Evolutionary conservation across 2,888 invertebrate genomes (phyloP), one percentile per base, ranked within the genome.

Genomic region (Nomada hirtipes): DNA sequence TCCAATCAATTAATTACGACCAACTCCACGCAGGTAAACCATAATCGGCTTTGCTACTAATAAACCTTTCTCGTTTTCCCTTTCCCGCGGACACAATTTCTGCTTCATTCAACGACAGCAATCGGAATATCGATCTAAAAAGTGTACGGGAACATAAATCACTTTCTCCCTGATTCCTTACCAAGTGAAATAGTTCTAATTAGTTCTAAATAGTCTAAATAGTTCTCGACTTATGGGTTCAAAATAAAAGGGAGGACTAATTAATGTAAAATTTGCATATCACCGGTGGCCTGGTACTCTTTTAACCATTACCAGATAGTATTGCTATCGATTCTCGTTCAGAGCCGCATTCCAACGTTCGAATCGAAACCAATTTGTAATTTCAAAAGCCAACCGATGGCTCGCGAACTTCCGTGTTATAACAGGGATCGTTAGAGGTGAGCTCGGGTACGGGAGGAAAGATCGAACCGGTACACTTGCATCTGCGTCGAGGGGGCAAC

Each of bases 371-470:
- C n/a, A 7, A 52, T 50, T 52, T 29, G 52, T 20, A 52, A 29
- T 52, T 52, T 65, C n/a, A 36, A 65, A 52, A 65, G 26, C 29
- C 50, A 20, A 13, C 10, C 20, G 11, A 4, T n/a, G 11, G 11
- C 52, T 2, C 4, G 3, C 13, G 52, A 52, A n/a, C 29, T 29
- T 29, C 26, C n/a, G 4, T 1, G 4, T 52, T 23, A n/a, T 20
- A 15, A 11, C 11, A 18, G 52, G 4, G 20, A 47, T 29, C 42
- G 42, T 60, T 60, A 61, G 20, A 47, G 68, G 9, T 20, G 67
- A 63, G 18, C 47, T 61, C 47, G 69, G 57, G 59, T 44, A 47
- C 69, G 69, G 69, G 69, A 65, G 47, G 60, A 70, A 71, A 61
- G 67, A 18, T 4, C 47, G 65, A 69, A 76, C 26, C 52, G 55